A percentile compares a stretch with the other conserved stretches of the same genome.
phyloP scores from a whole-genome alignment of 2,797 vertebrate species.

The Cryptoblepharus egeriae region DNA sequence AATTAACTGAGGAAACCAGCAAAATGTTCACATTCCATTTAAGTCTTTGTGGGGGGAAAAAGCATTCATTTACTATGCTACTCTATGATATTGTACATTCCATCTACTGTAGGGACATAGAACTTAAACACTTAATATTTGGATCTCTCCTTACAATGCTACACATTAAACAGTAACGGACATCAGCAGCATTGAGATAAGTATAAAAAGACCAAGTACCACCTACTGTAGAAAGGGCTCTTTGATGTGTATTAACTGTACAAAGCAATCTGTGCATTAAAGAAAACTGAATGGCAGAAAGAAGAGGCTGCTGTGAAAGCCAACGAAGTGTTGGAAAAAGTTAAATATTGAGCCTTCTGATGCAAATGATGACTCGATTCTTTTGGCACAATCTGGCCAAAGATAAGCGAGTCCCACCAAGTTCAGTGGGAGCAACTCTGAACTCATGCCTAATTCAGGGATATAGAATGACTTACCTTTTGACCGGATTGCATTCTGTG shows the following conservation, averaged over 20 bases:
- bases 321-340: slow-evolving; percentile 45
- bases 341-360: slow-evolving; percentile 47
- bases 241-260: slow-evolving; percentile 73
- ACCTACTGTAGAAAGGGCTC: slow-evolving; percentile 79
- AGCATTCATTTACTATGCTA: slow-evolving; percentile 78
- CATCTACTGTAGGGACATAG: slow-evolving; percentile 83
- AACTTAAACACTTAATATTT: slow-evolving; percentile 79
- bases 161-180: slow-evolving; percentile 75
- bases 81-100: slow-evolving; percentile 75
- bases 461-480: background rate
- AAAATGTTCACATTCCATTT: slow-evolving; percentile 84
- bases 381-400: background rate
- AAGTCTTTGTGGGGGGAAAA: slow-evolving; percentile 78
- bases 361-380: slow-evolving; percentile 34
- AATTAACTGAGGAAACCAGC: slow-evolving; percentile 80
- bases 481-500: slow-evolving; percentile 2
- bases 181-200: slow-evolving; percentile 78
- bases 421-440: background rate
- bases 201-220: slow-evolving; percentile 82
- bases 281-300: slow-evolving; percentile 51
- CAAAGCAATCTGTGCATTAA: slow-evolving; percentile 68
- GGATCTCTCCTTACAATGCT: slow-evolving; percentile 73
- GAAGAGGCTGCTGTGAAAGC: slow-evolving; percentile 57
- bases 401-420: background rate
- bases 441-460: background rate